Percentiles rank a stretch among this genome's conserved stretches.
Conservation (phyloP, 1,140 invertebrate genomes). For the Solenopsis fugax region DNA sequence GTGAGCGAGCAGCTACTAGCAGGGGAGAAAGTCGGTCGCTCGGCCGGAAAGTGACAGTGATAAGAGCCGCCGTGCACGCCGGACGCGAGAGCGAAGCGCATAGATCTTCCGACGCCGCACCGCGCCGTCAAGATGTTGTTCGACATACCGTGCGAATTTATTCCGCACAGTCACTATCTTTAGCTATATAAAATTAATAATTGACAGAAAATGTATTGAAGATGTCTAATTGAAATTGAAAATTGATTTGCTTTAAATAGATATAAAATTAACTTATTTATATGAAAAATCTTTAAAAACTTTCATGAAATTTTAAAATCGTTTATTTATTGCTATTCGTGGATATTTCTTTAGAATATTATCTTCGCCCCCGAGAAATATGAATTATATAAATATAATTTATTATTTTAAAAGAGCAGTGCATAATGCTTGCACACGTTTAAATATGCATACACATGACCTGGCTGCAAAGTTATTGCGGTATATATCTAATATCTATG, state of each 20-base stretch:
- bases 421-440: constrained; percentile 4
- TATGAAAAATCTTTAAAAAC: not conserved
- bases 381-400: constrained; percentile 1
- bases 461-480: constrained; percentile 33
- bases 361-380: not conserved
- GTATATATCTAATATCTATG: constrained; percentile 45
- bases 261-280: not conserved
- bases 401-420: constrained; percentile 30
- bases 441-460: constrained; percentile 52
- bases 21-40: constrained; percentile 71
- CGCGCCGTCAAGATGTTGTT: constrained; percentile 1
- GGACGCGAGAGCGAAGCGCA: constrained; percentile 18
- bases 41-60: constrained; percentile 73
- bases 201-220: not conserved
- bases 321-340: not conserved
- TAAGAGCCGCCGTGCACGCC: constrained; percentile 36
- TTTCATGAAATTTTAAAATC: not conserved
- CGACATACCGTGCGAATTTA: constrained; percentile 13
- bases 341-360: not conserved
- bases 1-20: constrained; percentile 22
- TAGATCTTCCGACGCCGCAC: not conserved
- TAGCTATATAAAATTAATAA: not conserved
- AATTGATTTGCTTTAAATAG: not conserved
- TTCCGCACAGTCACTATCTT: not conserved
- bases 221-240: not conserved